Base-by-base conservation (phyloP, 2,888 invertebrate species). In the Polylopha cassiicola region DNA sequence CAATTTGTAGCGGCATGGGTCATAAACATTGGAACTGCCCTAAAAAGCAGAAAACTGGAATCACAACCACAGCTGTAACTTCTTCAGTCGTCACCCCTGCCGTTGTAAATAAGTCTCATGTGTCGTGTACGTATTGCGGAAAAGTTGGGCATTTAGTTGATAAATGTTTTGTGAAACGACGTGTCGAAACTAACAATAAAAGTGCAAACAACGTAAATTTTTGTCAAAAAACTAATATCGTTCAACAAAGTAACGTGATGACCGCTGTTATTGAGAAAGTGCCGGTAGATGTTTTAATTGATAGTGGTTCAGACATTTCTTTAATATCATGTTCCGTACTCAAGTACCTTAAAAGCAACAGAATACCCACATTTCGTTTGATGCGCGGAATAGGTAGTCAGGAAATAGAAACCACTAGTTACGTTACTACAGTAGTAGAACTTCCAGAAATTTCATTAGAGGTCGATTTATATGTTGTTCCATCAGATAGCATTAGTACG, bases 201-300 rank as follows among this genome's bases (percentile, higher is more conserved):
- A n/a, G n/a, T n/a, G n/a, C n/a, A n/a, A n/a, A n/a, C 3, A 32
- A 32, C 14, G 22, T 21, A n/a, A 21, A n/a, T 32, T 32, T 21
- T 21, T 21, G 15, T 5, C 11, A 9, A 15, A 15, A 28, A n/a
- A n/a, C n/a, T n/a, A n/a, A n/a, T n/a, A n/a, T n/a, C n/a, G 7
- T 16, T 3, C 16, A 14, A 14, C 14, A 14, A 15, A 15, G 28
- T 28, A 28, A 28, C 8, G 16, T 28, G 4, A 15, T 28, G 28
- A 7, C 28, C 8, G 28, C 28, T 4, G 28, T 28, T 3, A 15
- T 28, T 28, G 28, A 28, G n/a, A 28, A 28, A n/a, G 16, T 30
- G 3, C 30, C 30, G 17, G 20, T 20, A 3, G 30, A 30, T 20
- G 30, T 30, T 16, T 24, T n/a, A n/a, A n/a, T n/a, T n/a, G n/a